Evolutionary conservation across 2,113 vertebrate genomes (phyloP), one percentile per base, ranked within the genome.

Genomic region (Circaetus cinerascens): DNA sequence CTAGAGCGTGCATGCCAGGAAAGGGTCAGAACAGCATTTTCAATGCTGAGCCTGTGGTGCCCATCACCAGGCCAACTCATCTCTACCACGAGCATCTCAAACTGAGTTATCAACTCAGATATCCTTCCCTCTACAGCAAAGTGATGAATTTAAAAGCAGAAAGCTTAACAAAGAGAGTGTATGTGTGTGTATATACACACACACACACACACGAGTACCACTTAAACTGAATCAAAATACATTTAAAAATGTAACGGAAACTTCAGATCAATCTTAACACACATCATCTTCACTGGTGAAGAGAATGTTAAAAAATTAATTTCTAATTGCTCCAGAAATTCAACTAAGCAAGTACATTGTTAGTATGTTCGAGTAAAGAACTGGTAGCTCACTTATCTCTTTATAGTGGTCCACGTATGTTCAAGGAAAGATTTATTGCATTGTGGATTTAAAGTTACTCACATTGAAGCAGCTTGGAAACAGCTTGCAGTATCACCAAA

Each of bases 191-290:
- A 20, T 36, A 12, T 19, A 7, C 51, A 40, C 13, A 15, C 30
- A 25, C 2, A 41, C 0, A 29, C 2, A 43, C 0, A 11, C 2
- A 41, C 3, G 15, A 59, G 9, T 36, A 68, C 10, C 8, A 18
- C 34, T 77, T 72, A 5, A 19, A 40, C 38, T 7, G 4, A 73
- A 56, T 48, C 32, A 34, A 69, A 72, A 29, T 32, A 40, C 17
- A 40, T 63, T 69, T 67, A 2, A 56, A 81, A 86, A 77, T 11
- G 6, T 50, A 92, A 72, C 15, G 7, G 30, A 56, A 62, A 25
- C 21, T 79, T 71, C 27, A 55, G 14, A 21, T 72, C 51, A n/a
- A 3, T 66, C 45, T 67, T 67, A 64, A 73, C 9, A 51, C 26
- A 29, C 23, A 21, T 62, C 34, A 14, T n/a, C 21, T 50, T 45